These are phyloP conservation scores for Morpho deidamia DNA, from an alignment of 2,888 invertebrate genomes.

Conservation along the genomic window DNA sequence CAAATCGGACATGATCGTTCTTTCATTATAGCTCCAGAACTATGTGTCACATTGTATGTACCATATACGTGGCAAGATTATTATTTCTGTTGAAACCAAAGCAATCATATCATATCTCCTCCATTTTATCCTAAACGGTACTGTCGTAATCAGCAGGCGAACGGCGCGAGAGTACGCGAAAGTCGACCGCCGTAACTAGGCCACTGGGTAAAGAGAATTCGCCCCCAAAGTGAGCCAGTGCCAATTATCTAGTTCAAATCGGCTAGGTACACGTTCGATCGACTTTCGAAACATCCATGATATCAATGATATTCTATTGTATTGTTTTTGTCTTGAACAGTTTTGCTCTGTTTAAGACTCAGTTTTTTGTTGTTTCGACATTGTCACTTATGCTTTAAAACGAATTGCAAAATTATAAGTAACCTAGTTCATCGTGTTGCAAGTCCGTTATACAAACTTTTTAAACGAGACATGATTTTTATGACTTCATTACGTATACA, in stretches of 20 bases:
- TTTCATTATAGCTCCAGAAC: no score
- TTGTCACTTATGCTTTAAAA: not conserved
- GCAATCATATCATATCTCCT: not conserved
- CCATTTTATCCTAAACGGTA: not conserved
- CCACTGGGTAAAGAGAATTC: slow-evolving; percentile 35
- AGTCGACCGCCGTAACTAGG: slow-evolving; percentile 36
- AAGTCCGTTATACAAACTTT: no score
- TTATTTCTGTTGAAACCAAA: not conserved
- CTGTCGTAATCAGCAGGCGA: not conserved
- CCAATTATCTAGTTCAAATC: slow-evolving; percentile 24
- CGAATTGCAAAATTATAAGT: not conserved
- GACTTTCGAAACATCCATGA: slow-evolving; percentile 12
- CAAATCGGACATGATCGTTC: no score
- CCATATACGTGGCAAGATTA: not conserved
- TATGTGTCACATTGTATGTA: no score
- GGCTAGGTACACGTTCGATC: slow-evolving; percentile 9
- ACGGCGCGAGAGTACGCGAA: slow-evolving; percentile 33
- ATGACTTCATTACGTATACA: no score
- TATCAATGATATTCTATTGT: not conserved
- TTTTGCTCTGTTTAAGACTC: not conserved
- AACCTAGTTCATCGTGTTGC: no score
- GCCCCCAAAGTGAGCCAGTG: slow-evolving; percentile 18
- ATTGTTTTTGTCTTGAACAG: not conserved
- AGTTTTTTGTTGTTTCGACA: not conserved
- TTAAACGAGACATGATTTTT: no score